phyloP scores from a whole-genome alignment of 2,797 vertebrate genomes.

The Clangula hyemalis region DNA sequence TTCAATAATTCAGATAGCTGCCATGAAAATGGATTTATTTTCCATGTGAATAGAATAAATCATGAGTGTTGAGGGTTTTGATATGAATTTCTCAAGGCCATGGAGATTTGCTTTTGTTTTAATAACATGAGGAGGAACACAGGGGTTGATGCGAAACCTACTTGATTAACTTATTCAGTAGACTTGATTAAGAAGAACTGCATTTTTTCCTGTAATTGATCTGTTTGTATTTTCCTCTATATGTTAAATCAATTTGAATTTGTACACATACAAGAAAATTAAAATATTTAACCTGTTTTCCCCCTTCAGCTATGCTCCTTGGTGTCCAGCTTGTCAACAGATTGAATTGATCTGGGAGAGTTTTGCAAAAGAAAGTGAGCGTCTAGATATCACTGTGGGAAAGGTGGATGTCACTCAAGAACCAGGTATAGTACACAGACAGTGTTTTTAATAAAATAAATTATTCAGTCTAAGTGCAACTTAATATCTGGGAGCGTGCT shows the following conservation, averaged over 20 bases:
- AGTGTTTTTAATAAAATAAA: neutral
- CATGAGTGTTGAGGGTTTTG: neutral
- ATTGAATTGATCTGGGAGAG: constrained; percentile 84
- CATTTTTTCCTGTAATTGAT: neutral
- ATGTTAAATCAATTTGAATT: neutral
- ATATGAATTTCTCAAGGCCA: neutral
- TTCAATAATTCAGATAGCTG: neutral
- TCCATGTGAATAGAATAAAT: neutral
- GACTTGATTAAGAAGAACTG: neutral
- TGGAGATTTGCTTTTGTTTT: neutral
- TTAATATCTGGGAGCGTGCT: neutral
- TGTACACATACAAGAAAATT: neutral
- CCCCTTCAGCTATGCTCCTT: constrained; percentile 84
- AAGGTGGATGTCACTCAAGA: constrained; percentile 88
- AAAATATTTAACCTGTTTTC: neutral
- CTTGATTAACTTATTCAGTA: neutral
- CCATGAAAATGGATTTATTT: neutral
- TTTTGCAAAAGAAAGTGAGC: constrained; percentile 79
- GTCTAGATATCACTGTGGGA: constrained; percentile 81
- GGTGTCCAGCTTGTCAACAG: constrained; percentile 89
- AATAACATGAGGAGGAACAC: fast-evolving
- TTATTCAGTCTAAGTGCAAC: fast-evolving
- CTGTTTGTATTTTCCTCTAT: neutral
- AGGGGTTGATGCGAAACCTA: neutral
- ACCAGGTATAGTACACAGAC: constrained; percentile 78